Conservation (phyloP, 2,797 vertebrate genomes). For the Fratercula arctica region DNA sequence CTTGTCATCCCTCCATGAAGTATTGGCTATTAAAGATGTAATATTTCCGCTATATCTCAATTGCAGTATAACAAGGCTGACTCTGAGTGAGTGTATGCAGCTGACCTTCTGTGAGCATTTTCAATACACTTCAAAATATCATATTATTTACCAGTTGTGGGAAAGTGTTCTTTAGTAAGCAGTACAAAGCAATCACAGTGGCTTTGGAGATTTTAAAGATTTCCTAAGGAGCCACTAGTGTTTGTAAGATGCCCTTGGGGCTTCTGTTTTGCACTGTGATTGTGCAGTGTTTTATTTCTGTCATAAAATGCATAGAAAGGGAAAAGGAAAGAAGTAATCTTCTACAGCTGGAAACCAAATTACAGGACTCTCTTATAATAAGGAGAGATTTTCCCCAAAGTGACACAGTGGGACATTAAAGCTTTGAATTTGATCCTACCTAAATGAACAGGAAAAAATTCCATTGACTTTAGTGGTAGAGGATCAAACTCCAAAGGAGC, state of each 20-base stretch:
- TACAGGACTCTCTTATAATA: constrained; percentile 44
- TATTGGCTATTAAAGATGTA: background rate
- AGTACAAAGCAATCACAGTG: constrained; percentile 43
- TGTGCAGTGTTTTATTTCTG: constrained; percentile 51
- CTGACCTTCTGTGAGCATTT: constrained; percentile 47
- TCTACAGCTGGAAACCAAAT: constrained; percentile 55
- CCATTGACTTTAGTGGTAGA: background rate
- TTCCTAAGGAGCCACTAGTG: constrained; percentile 42
- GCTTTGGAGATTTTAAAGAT: constrained; percentile 54
- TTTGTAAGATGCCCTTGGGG: constrained; percentile 50
- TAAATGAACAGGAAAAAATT: constrained; percentile 42
- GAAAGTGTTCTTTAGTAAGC: constrained; percentile 22
- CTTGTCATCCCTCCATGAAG: background rate
- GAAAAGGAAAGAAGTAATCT: constrained; percentile 56
- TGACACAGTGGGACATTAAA: constrained; percentile 48
- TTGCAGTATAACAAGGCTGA: background rate
- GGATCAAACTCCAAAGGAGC: constrained; percentile 7
- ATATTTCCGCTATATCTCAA: constrained; percentile 33
- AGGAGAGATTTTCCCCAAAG: constrained; percentile 52
- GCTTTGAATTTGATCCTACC: constrained; percentile 46
- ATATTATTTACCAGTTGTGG: constrained; percentile 48
- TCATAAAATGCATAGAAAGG: constrained; percentile 43
- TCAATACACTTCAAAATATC: constrained; percentile 45
- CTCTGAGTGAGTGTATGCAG: background rate
- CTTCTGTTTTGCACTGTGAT: constrained; percentile 54